These are phyloP conservation scores for Mnemiopsis leidyi DNA, from an alignment of 37 sponge, comb jelly and placozoan species.

Conservation along the genomic window DNA sequence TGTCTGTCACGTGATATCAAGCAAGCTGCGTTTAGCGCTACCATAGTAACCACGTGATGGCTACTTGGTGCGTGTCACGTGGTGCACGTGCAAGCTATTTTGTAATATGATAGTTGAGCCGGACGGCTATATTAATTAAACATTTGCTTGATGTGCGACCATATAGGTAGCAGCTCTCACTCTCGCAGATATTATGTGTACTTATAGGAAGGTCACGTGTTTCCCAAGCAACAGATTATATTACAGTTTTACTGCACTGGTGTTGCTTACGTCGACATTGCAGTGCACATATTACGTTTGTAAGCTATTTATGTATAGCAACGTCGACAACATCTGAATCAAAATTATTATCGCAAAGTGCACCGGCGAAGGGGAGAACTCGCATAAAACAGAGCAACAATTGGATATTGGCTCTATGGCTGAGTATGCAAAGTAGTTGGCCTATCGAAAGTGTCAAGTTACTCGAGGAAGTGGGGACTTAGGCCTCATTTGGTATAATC, in stretches of 20 bases:
- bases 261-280: not conserved
- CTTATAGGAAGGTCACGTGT: not conserved
- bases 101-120: slow-evolving; percentile 29
- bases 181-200: too few species aligned
- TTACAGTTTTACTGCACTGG: not conserved
- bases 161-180: not conserved
- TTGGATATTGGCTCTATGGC: not conserved
- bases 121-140: not conserved
- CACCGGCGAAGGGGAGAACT: not conserved
- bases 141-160: not conserved
- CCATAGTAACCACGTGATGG: not conserved
- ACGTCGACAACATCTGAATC: too few species aligned
- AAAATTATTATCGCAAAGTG: too few species aligned
- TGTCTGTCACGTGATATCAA: not conserved
- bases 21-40: not conserved
- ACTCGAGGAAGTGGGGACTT: not conserved
- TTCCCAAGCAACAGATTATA: not conserved
- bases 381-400: not conserved
- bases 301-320: not conserved
- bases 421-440: not conserved
- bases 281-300: not conserved
- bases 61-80: not conserved
- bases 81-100: not conserved
- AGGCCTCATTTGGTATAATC: not conserved
- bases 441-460: not conserved